Conservation (phyloP, 2,888 invertebrate species). For the Agrotis clavis region DNA sequence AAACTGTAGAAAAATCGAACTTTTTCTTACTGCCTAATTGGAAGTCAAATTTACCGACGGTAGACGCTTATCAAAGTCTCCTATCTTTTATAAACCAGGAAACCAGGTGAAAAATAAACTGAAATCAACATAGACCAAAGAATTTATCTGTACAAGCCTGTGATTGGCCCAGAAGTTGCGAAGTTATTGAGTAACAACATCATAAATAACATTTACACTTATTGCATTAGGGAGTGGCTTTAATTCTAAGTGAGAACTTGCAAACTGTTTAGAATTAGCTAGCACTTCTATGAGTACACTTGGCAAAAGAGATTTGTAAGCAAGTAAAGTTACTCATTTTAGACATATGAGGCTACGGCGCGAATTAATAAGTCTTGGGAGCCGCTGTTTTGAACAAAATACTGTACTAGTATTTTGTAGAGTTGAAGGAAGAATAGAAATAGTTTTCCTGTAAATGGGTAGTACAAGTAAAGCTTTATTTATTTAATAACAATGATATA, state of each 20-base stretch:
- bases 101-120: constrained; percentile 6
- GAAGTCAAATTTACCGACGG: no score
- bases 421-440: neutral
- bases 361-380: neutral
- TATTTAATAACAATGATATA: no score
- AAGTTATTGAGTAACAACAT: constrained; percentile 43
- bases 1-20: no score
- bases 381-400: neutral
- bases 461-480: neutral
- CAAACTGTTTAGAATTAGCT: constrained; percentile 25
- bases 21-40: no score
- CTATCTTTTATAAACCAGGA: no score
- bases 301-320: constrained; percentile 4
- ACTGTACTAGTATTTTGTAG: neutral
- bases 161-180: constrained; percentile 43
- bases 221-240: constrained; percentile 56
- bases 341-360: neutral
- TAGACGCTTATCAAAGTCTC: no score
- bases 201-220: constrained; percentile 58
- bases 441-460: neutral
- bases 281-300: constrained; percentile 18
- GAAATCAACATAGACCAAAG: constrained; percentile 9
- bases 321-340: neutral
- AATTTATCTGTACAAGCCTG: constrained; percentile 18
- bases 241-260: constrained; percentile 29